Base-by-base conservation (phyloP, 2,888 invertebrate species). In the Amphipyra tragopoginis region DNA sequence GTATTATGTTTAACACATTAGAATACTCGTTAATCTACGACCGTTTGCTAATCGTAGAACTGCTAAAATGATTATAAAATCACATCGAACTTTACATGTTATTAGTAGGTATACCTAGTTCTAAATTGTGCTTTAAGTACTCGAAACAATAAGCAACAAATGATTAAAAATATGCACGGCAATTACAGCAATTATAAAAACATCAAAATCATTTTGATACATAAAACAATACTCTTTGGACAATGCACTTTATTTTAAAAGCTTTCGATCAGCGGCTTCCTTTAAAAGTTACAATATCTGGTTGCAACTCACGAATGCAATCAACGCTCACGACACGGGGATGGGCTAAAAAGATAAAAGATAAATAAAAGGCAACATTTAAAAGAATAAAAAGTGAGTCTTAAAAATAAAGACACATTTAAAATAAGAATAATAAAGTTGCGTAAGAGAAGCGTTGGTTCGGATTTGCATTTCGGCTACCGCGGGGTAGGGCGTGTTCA, bases 251-350 rank as follows among this genome's bases (percentile, higher is more conserved):
- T 67, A 65, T 75, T 69, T 85, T 88, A 89, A 91, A 88, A 90
- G 87, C 85, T 84, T 86, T 90, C 87, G 83, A 88, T 90, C 86
- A 87, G 90, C 90, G 90, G 90, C 83, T 40, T 50, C 61, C 61
- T 83, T 89, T 85, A 82, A 90, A 90, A 88, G 86, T 85, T 88
- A 89, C 88, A 89, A 90, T 91, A 91, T 92, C 90, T 86, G 74
- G 70, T 66, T 70, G 77, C 81, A 76, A 81, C 90, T 89, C 92
- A 93, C 92, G 93, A 90, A 91, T 78, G 86, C 92, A 92, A 93
- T 93, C 92, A 92, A 80, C 79, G 81, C 62, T 82, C 86, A 88
- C 86, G 89, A 85, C 83, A 85, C 73, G 65, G 56, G 75, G 65
- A 65, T 72, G 71, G 61, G 53, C 65, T 61, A 66, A 65, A 69